Evolutionary conservation across 2,888 invertebrate species (phyloP).

Genomic region (Drosophila algonquin): DNA sequence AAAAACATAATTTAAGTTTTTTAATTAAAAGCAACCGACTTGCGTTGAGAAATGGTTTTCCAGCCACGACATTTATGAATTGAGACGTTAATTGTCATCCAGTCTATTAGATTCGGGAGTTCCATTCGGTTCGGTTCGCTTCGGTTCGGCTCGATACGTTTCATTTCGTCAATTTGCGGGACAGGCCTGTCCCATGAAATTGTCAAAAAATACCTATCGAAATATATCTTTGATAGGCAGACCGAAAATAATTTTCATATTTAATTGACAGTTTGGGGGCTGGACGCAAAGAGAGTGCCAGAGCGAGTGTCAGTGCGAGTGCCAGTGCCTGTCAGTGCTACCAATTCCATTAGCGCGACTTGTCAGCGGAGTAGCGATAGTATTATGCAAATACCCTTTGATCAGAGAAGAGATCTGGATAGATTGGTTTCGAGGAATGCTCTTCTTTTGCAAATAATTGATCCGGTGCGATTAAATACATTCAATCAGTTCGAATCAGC

Average conservation of each 20-base stretch:
- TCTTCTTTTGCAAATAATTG: too few species aligned
- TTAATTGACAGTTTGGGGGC: slow-evolving; percentile 63
- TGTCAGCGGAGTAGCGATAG: slow-evolving; percentile 46
- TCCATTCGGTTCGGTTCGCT: slow-evolving; percentile 5
- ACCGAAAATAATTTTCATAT: slow-evolving; percentile 64
- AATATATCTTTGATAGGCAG: slow-evolving; percentile 48
- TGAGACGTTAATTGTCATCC: slow-evolving; percentile 63
- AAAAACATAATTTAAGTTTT: slow-evolving; percentile 47
- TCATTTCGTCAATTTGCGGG: slow-evolving; percentile 39
- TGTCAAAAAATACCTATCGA: slow-evolving; percentile 56
- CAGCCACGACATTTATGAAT: slow-evolving; percentile 60
- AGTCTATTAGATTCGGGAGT: slow-evolving; percentile 9
- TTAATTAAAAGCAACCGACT: slow-evolving; percentile 58
- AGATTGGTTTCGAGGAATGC: not conserved
- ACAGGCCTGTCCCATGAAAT: slow-evolving; percentile 54
- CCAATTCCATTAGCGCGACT: slow-evolving; percentile 68
- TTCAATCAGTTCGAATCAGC: too few species aligned
- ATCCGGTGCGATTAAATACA: too few species aligned
- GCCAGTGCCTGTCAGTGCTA: slow-evolving; percentile 52
- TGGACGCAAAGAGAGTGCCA: slow-evolving; percentile 43
- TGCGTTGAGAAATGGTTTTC: slow-evolving; percentile 42
- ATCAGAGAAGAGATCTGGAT: not conserved
- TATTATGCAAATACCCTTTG: slow-evolving; percentile 24
- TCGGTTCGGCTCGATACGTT: not conserved
- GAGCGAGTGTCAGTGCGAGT: slow-evolving; percentile 11